Conservation (phyloP, 1,140 invertebrate species). For the Cylas formicarius region DNA sequence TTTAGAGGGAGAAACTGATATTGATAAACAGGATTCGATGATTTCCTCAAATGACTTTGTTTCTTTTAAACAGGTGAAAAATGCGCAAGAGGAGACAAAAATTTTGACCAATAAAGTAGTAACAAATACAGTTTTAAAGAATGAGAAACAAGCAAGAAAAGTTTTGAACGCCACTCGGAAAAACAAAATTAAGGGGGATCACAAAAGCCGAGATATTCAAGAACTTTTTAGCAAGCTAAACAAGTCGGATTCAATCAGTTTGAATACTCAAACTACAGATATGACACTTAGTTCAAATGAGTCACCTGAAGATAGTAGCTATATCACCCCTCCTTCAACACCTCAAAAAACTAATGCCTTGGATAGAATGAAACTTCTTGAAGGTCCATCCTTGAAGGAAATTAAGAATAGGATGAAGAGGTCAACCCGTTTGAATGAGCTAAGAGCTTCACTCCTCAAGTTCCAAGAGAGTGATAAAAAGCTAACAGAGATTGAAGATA, state of each 20-base stretch:
- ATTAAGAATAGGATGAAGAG: conserved; percentile 56
- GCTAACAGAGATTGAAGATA: conserved; percentile 44
- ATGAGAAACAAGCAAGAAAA: conserved; percentile 9
- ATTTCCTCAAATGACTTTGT: conserved; percentile 15
- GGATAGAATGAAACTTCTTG: conserved; percentile 42
- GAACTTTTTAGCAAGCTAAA: conserved; percentile 23
- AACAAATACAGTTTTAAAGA: not conserved
- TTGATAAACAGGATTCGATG: conserved; percentile 8
- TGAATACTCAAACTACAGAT: conserved; percentile 7
- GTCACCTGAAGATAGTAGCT: conserved; percentile 3
- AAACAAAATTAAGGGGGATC: conserved; percentile 15
- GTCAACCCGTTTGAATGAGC: conserved; percentile 57
- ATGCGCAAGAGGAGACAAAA: conserved; percentile 19
- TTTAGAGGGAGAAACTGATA: conserved; percentile 5
- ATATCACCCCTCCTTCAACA: conserved; percentile 31
- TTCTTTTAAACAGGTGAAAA: conserved; percentile 8
- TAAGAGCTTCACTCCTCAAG: conserved; percentile 54
- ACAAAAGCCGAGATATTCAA: conserved; percentile 23
- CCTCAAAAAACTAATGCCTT: conserved; percentile 43
- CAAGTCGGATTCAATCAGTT: conserved; percentile 15
- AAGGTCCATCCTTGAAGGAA: conserved; percentile 57
- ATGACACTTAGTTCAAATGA: conserved; percentile 1
- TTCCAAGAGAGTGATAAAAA: conserved; percentile 50
- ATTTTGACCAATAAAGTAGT: conserved; percentile 14
- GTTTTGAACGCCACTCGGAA: conserved; percentile 3